These are phyloP conservation scores for Acleris holmiana DNA, from an alignment of 2,888 invertebrate species.

Conservation along the genomic window DNA sequence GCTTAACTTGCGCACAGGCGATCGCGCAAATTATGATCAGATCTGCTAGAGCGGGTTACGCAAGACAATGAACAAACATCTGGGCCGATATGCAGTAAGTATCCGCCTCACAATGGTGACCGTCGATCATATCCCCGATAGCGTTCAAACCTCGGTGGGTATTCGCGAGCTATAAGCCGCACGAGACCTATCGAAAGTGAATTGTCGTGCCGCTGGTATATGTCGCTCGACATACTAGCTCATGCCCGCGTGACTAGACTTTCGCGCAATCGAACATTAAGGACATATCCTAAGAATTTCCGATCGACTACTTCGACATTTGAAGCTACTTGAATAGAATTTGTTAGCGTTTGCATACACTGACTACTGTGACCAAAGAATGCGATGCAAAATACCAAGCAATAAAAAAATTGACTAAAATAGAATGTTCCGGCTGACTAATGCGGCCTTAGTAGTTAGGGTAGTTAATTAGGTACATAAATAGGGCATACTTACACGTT, in stretches of 20 bases:
- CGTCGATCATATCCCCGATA: conserved; percentile 79
- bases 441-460: neutral
- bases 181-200: conserved; percentile 78
- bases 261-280: conserved; percentile 66
- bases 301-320: conserved; percentile 56
- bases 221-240: conserved; percentile 61
- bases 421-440: neutral
- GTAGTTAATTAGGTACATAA: neutral
- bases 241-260: conserved; percentile 65
- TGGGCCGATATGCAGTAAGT: conserved; percentile 72
- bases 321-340: conserved; percentile 27
- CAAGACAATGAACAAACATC: conserved; percentile 76
- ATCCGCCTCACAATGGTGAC: conserved; percentile 68
- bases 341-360: neutral
- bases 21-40: conserved; percentile 75
- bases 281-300: conserved; percentile 48
- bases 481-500: neutral
- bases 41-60: conserved; percentile 76
- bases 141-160: conserved; percentile 66
- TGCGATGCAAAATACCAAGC: too few species aligned
- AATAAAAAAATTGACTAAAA: too few species aligned
- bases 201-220: conserved; percentile 66
- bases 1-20: conserved; percentile 59
- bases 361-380: neutral
- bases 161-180: conserved; percentile 71